Conservation (phyloP, 2,113 vertebrate genomes). For the Azemiops feae region DNA sequence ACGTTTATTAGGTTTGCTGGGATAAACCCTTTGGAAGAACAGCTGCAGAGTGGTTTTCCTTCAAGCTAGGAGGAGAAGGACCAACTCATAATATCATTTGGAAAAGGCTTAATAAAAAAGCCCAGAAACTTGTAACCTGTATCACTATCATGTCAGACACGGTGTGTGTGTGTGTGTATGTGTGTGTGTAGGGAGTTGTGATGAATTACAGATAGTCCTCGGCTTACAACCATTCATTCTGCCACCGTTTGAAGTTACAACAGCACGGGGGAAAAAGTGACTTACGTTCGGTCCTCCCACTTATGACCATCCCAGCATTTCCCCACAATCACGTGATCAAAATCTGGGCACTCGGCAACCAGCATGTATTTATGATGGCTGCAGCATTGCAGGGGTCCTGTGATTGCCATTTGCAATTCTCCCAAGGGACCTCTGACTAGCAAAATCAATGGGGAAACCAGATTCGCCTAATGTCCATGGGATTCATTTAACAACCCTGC, state of each 20-base stretch:
- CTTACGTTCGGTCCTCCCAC: background rate
- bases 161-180: too few species aligned
- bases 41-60: background rate
- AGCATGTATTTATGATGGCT: too few species aligned
- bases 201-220: background rate
- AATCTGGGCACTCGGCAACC: too few species aligned
- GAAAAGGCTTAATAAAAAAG: background rate
- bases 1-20: constrained; percentile 36
- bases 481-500: too few species aligned
- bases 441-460: too few species aligned
- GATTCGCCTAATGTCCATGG: too few species aligned
- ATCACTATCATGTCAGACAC: background rate
- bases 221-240: background rate
- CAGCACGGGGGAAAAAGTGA: background rate
- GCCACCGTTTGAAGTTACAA: background rate
- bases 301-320: background rate
- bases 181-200: background rate
- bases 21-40: constrained; percentile 13
- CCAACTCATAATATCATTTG: constrained; percentile 1
- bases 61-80: background rate
- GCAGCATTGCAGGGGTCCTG: too few species aligned
- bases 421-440: too few species aligned
- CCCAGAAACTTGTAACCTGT: background rate
- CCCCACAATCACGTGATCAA: background rate
- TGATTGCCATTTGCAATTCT: too few species aligned